These are phyloP conservation scores for Malurus leucopterus DNA, from an alignment of 2,797 vertebrate genomes.

Conservation along the genomic window DNA sequence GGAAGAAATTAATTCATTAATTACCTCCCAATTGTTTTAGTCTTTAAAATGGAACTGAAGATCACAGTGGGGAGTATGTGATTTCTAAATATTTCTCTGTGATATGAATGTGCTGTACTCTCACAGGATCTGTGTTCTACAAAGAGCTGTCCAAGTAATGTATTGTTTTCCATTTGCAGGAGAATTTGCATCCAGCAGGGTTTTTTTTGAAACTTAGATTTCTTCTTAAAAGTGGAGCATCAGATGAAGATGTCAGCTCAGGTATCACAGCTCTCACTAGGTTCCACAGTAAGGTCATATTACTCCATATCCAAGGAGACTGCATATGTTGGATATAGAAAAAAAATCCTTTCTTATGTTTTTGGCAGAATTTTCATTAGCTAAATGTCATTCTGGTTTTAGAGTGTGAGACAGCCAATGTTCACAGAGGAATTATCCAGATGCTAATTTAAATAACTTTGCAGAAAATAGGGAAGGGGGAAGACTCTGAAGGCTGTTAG, in stretches of 20 bases:
- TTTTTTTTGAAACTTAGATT: conserved; percentile 87
- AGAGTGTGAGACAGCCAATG: neutral
- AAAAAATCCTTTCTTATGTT: neutral
- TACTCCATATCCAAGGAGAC: neutral
- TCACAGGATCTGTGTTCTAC: neutral
- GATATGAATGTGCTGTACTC: neutral
- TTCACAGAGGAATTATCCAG: neutral
- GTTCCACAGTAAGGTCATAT: neutral
- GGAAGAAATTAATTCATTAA: neutral
- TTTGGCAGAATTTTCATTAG: neutral
- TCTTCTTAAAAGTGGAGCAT: conserved; percentile 75
- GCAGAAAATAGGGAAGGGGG: neutral
- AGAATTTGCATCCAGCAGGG: conserved; percentile 77
- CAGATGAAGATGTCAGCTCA: conserved; percentile 78
- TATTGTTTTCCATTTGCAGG: conserved; percentile 72
- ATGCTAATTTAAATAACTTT: neutral
- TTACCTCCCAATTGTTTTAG: neutral
- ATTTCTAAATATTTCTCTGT: neutral
- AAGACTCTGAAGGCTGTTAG: neutral
- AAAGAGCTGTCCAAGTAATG: conserved; percentile 43
- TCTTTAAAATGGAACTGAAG: neutral
- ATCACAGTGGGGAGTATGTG: neutral
- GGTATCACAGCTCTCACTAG: conserved; percentile 68
- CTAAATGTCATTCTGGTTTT: neutral
- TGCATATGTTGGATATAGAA: neutral